Evolutionary conservation across 2,113 vertebrate species (phyloP).

Genomic region (Triplophysa tibetana): DNA sequence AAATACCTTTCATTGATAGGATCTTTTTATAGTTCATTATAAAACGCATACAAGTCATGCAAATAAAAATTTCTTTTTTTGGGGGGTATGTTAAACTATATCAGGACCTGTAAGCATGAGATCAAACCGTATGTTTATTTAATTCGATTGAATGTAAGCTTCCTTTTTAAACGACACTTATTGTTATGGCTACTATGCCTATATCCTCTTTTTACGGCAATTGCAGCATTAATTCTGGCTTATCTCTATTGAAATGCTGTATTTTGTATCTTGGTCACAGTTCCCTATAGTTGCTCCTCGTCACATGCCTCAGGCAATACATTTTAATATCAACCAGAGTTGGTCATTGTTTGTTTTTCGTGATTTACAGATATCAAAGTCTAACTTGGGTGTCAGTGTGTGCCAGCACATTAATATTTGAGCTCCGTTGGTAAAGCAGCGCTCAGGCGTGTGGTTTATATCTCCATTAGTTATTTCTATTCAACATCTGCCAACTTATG

Average conservation of each 20-base stretch:
- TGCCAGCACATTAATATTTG: background rate
- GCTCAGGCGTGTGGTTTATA: background rate
- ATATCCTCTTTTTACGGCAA: background rate
- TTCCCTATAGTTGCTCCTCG: background rate
- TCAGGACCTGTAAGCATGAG: too few species aligned
- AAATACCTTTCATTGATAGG: background rate
- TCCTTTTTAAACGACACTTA: background rate
- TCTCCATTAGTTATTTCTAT: background rate
- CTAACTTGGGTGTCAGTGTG: slow-evolving; percentile 7
- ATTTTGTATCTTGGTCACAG: background rate
- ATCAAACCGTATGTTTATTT: background rate
- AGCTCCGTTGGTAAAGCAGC: slow-evolving; percentile 7
- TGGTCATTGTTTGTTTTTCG: slow-evolving; percentile 12
- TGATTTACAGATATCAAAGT: slow-evolving; percentile 12
- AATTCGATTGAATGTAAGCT: background rate
- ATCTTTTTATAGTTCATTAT: background rate
- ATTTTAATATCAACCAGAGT: background rate
- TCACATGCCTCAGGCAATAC: background rate
- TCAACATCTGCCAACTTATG: background rate
- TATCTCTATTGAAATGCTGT: background rate
- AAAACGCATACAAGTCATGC: background rate
- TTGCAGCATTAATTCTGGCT: background rate
- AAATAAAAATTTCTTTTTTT: background rate
- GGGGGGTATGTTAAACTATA: background rate
- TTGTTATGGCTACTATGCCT: background rate